Conservation (phyloP, 2,113 vertebrate genomes). For the Cyprinodon variegatus region DNA sequence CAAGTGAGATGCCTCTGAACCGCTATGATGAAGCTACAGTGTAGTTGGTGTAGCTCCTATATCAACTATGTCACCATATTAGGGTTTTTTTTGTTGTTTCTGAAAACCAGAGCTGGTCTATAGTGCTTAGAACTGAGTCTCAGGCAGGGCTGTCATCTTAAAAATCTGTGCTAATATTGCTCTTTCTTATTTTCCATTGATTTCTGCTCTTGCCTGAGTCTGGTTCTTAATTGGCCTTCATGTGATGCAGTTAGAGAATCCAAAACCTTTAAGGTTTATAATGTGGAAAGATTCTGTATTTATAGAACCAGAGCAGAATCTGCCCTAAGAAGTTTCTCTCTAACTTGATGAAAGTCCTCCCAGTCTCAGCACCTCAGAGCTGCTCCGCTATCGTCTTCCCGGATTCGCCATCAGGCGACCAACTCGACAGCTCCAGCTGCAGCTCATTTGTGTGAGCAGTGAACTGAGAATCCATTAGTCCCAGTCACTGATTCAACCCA, state of each 20-base stretch:
- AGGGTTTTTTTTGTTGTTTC: background rate
- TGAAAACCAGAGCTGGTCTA: too few species aligned
- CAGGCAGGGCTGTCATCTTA: conserved; percentile 21
- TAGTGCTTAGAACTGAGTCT: background rate
- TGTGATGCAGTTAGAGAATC: background rate
- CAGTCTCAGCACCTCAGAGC: background rate
- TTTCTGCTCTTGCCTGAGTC: conserved; percentile 3
- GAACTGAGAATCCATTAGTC: conserved; percentile 52
- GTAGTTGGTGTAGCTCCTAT: background rate
- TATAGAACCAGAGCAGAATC: background rate
- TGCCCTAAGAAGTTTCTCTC: background rate
- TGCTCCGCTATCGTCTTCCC: background rate
- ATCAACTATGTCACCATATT: background rate
- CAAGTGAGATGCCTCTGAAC: background rate
- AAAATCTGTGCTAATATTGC: background rate
- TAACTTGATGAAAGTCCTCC: background rate
- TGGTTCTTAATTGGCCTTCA: background rate
- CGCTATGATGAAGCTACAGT: background rate
- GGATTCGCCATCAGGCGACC: conserved; percentile 10
- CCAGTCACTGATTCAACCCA: conserved; percentile 28
- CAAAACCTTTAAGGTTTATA: background rate
- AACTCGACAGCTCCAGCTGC: conserved; percentile 40
- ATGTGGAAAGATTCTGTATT: background rate
- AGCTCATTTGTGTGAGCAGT: conserved; percentile 56
- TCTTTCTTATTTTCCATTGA: conserved; percentile 4